Conservation (phyloP, 2,797 vertebrate species). For the Hozukius guyotensis region DNA sequence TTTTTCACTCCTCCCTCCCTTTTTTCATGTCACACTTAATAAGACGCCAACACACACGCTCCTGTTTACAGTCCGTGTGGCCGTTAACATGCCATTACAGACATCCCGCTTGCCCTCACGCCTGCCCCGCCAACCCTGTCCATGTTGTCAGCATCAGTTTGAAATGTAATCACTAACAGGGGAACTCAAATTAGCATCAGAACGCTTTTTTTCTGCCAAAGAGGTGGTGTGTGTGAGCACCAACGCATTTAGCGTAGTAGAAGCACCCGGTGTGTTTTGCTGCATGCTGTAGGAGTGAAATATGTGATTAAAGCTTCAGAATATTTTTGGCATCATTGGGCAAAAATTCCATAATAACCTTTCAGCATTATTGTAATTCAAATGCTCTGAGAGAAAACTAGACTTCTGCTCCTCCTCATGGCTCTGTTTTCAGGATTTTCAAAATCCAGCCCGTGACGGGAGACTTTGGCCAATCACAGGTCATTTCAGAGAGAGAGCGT, state of each 20-base stretch:
- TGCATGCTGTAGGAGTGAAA: not conserved
- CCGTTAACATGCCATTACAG: constrained; percentile 51
- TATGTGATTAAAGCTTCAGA: too few species aligned
- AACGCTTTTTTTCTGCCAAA: not conserved
- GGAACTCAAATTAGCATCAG: constrained; percentile 11
- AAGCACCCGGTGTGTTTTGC: not conserved
- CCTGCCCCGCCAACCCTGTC: constrained; percentile 14
- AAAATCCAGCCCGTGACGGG: too few species aligned
- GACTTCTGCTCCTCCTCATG: too few species aligned
- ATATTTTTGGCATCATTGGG: too few species aligned
- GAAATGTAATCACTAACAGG: constrained; percentile 36
- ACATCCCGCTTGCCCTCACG: constrained; percentile 13
- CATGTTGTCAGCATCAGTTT: constrained; percentile 24
- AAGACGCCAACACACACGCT: constrained; percentile 1
- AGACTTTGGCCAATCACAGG: too few species aligned
- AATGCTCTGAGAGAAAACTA: too few species aligned
- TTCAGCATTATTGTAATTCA: too few species aligned
- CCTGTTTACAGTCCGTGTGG: not conserved
- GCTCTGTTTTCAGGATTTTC: too few species aligned
- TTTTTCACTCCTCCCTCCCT: constrained; percentile 10
- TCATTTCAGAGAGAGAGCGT: too few species aligned
- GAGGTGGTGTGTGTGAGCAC: not conserved
- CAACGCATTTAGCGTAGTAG: not conserved
- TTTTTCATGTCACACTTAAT: constrained; percentile 17
- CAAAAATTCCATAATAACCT: too few species aligned